Evolutionary conservation across 2,888 invertebrate genomes (phyloP).

Genomic region (Caenorhabditis becei): DNA sequence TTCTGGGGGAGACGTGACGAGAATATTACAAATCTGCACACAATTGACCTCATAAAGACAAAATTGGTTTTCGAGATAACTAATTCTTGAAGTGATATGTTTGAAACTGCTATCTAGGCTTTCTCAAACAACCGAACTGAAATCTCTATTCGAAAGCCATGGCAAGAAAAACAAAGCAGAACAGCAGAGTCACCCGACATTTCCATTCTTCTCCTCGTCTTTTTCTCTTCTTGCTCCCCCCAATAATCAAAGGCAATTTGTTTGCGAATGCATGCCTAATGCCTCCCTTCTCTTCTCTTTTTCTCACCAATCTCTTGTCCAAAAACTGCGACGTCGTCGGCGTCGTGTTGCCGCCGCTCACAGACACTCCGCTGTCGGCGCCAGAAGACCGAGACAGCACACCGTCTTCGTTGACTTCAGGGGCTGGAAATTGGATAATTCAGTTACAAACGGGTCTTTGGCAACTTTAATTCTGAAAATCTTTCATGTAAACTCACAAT

Average conservation of each 20-base stretch:
- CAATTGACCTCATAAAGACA: too few relatives aligned
- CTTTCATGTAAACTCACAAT: conserved; percentile 16
- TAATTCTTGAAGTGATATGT: too few relatives aligned
- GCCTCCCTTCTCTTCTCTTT: conserved; percentile 4
- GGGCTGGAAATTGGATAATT: conserved; percentile 17
- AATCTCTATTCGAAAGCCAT: background rate
- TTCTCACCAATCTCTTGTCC: conserved; percentile 69
- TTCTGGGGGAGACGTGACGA: background rate
- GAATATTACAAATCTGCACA: background rate
- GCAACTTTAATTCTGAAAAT: too few relatives aligned
- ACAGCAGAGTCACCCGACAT: background rate
- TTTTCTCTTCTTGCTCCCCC: background rate
- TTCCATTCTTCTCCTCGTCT: background rate
- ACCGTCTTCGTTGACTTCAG: conserved; percentile 61
- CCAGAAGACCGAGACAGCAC: conserved; percentile 63
- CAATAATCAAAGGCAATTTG: conserved; percentile 27
- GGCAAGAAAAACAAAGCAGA: background rate
- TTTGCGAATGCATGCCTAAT: conserved; percentile 31
- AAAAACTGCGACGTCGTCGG: conserved; percentile 51
- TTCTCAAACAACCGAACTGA: too few relatives aligned
- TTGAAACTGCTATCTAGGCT: too few relatives aligned
- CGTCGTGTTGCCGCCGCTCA: conserved; percentile 44
- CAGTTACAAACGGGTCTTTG: background rate
- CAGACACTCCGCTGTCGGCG: conserved; percentile 66
- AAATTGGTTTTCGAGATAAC: too few relatives aligned